A percentile compares a stretch with the other conserved stretches of the same genome.
These are phyloP conservation scores for Falco rusticolus DNA, from an alignment of 2,797 vertebrate genomes.

Conservation along the genomic window DNA sequence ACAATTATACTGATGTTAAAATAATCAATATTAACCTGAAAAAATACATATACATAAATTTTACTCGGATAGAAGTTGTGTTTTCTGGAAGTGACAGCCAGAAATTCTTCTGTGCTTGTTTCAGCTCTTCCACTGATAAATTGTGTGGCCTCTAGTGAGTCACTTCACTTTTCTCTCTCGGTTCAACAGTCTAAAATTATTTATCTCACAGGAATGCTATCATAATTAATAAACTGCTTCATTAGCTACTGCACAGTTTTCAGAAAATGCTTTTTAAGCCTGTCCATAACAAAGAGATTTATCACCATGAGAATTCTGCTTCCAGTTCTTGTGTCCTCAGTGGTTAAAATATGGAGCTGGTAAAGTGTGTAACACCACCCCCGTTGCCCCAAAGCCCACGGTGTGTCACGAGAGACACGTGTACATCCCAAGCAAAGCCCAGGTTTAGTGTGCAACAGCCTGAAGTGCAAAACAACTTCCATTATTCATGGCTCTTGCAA, in stretches of 20 bases:
- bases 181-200: conserved; percentile 40
- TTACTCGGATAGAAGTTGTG: not conserved
- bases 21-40: not conserved
- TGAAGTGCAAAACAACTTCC: conserved; percentile 52
- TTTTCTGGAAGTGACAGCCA: conserved; percentile 2
- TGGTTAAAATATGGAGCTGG: conserved; percentile 3
- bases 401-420: not conserved
- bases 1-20: not conserved
- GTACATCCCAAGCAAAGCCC: not conserved
- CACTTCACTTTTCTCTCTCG: conserved; percentile 26
- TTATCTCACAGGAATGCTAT: conserved; percentile 42
- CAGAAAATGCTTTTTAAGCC: conserved; percentile 26
- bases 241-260: conserved; percentile 23
- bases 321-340: not conserved
- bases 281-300: conserved; percentile 5
- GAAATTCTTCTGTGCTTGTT: conserved; percentile 41
- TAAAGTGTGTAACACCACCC: not conserved
- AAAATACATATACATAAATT: not conserved
- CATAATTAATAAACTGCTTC: conserved; percentile 60
- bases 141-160: conserved; percentile 1
- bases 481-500: conserved; percentile 33
- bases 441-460: not conserved
- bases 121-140: conserved; percentile 56
- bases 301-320: not conserved
- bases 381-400: not conserved